Evolutionary conservation across 1,140 invertebrate species (phyloP), one percentile per base, ranked within the genome.

Genomic region (Drosophila yakuba): DNA sequence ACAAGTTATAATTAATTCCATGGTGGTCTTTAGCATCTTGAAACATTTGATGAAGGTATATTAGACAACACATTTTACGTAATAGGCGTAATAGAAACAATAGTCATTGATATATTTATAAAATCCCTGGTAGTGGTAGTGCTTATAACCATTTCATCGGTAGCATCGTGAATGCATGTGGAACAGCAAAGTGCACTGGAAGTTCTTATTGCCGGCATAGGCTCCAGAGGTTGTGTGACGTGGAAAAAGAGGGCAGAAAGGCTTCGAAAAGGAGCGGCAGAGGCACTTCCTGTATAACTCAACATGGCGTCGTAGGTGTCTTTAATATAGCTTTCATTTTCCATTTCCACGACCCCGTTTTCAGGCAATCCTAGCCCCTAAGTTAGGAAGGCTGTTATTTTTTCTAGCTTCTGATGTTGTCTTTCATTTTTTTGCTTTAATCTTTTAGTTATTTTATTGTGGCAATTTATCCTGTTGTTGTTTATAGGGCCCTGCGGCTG

Each of bases 311-410:
- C 78, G 78, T 56, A 25, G 17, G 17, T 54, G 54, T 74, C 72
- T 82, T 64, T 85, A 73, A 72, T 80, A 86, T 55, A 86, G 90
- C 83, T 91, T 91, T 91, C 90, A 82, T 91, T 91, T 91, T 91
- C 90, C 83, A 81, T 91, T 91, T 91, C 80, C 84, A 84, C 86
- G 90, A 90, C 90, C 90, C 90, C 90, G 74, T 85, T 91, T 91
- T 68, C 64, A 77, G 63, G 48, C 66, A 71, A 39, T 51, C 45
- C 57, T 28, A 66, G 47, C 60, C 60, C 60, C 50, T 47, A 62
- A 68, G 38, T 68, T 44, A 54, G 48, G 14, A n/a, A 14, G 45
- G 14, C 20, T n/a, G 38, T 25, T 23, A 41, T 68, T 66, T 68
- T 43, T 32, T 23, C 32, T 59, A 48, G 50, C 50, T 52, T 36